Conservation (phyloP, 2,797 vertebrate species). For the Rhinophrynus dorsalis region DNA sequence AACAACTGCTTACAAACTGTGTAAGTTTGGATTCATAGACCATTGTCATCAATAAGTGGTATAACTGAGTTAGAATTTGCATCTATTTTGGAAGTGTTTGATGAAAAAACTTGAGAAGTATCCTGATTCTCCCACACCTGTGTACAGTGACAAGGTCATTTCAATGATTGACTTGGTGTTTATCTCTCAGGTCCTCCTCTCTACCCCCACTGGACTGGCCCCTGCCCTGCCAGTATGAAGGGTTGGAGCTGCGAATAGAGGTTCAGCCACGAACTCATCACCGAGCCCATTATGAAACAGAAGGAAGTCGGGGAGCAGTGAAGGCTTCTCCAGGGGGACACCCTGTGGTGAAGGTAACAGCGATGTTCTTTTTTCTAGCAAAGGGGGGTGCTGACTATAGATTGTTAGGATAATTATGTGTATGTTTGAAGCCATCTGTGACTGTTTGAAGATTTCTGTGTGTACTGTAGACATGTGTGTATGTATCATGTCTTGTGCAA, state of each 20-base stretch:
- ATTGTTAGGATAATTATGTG: too few species aligned
- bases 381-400: too few species aligned
- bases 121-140: too few species aligned
- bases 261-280: conserved; percentile 89
- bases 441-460: neutral
- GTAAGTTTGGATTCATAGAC: too few species aligned
- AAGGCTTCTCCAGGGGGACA: conserved; percentile 85
- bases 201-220: conserved; percentile 90
- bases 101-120: too few species aligned
- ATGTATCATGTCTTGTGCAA: conserved; percentile 31
- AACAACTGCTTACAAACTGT: too few species aligned
- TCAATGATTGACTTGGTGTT: too few species aligned
- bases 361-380: neutral
- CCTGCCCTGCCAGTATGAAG: conserved; percentile 86
- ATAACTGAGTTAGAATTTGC: too few species aligned
- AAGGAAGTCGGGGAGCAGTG: conserved; percentile 88
- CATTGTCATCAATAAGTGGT: too few species aligned
- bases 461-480: neutral
- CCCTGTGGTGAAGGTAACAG: conserved; percentile 83
- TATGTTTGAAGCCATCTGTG: too few species aligned
- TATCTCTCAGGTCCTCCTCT: conserved; percentile 76
- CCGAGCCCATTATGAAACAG: conserved; percentile 89
- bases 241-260: conserved; percentile 85
- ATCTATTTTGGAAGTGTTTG: too few species aligned
- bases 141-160: too few species aligned